Evolutionary conservation across 2,113 vertebrate genomes (phyloP).

Genomic region (Ciconia maguari): DNA sequence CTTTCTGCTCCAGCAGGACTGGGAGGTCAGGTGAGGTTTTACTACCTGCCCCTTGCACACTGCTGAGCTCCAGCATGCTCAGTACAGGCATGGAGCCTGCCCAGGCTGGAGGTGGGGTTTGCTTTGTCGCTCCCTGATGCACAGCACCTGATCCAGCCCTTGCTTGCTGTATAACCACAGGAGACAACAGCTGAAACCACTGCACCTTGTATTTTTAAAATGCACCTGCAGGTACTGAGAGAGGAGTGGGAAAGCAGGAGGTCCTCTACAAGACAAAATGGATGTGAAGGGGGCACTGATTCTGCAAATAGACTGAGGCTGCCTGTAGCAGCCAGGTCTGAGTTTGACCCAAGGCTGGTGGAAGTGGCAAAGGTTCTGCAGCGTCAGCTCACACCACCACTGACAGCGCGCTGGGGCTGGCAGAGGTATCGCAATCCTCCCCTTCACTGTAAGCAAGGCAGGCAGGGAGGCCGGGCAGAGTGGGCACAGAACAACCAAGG

Average conservation of each 20-base stretch:
- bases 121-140: fast-evolving
- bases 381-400: neutral
- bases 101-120: neutral
- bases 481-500: neutral
- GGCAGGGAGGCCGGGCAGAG: neutral
- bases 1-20: neutral
- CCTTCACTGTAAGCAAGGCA: neutral
- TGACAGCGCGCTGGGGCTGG: neutral
- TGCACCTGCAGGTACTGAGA: neutral
- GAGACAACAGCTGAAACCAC: neutral
- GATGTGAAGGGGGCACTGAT: neutral
- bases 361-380: neutral
- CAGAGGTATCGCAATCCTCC: neutral
- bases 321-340: neutral
- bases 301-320: neutral
- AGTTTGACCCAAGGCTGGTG: neutral
- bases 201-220: neutral
- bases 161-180: neutral
- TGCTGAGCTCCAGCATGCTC: neutral
- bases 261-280: neutral
- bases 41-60: fast-evolving
- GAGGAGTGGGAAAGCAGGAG: neutral
- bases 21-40: neutral
- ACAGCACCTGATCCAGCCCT: neutral
- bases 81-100: neutral